phyloP scores from a whole-genome alignment of 2,113 vertebrate genomes.

The Machaerirhynchus nigripectus region DNA sequence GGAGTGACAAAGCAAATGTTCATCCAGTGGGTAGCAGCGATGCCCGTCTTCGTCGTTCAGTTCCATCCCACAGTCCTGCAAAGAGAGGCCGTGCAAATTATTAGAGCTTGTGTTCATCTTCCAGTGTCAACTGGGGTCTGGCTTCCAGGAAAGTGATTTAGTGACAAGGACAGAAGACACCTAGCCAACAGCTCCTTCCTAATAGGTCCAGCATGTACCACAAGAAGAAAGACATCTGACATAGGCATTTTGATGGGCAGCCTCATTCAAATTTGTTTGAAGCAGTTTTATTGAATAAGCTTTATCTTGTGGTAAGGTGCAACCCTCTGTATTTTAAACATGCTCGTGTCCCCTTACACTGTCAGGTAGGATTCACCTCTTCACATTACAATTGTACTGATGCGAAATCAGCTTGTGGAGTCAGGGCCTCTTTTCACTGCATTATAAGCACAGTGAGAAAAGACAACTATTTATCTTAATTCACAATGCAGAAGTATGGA shows the following conservation, averaged over 20 bases:
- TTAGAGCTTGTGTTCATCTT: background rate
- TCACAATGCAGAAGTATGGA: background rate
- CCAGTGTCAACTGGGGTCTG: background rate
- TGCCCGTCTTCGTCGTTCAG: slow-evolving; percentile 92
- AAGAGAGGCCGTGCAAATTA: background rate
- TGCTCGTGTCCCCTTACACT: background rate
- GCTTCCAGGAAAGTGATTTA: background rate
- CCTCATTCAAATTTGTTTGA: background rate
- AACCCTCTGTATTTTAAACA: background rate
- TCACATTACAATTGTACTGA: background rate
- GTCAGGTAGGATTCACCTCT: background rate
- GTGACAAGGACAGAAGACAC: background rate
- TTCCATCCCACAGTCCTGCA: slow-evolving; percentile 91
- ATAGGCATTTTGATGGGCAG: background rate
- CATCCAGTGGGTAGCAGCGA: slow-evolving; percentile 92
- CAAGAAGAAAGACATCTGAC: background rate
- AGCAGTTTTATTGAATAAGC: background rate
- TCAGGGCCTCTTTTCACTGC: background rate
- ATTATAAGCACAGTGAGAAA: background rate
- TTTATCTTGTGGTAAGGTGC: background rate
- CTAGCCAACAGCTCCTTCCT: background rate
- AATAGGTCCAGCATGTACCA: background rate
- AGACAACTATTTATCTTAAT: background rate
- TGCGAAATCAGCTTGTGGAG: background rate
- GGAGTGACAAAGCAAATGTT: slow-evolving; percentile 89